Conservation (phyloP, 2,888 invertebrate species). For the Tinea pellionella region DNA sequence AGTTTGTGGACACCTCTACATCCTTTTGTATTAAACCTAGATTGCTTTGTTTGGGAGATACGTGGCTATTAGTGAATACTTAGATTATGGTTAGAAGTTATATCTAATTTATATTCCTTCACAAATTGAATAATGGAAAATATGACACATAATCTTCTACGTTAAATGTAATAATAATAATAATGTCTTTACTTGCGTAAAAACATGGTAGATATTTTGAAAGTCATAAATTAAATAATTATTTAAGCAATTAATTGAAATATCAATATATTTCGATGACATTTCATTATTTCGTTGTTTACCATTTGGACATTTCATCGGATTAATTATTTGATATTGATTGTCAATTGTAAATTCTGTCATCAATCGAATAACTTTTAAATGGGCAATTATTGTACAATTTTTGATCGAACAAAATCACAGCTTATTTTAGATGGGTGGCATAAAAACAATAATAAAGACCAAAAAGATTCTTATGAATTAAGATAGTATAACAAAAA, state of each 20-base stretch:
- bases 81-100: background rate
- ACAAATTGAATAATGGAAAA: background rate
- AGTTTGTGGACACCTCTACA: constrained; percentile 55
- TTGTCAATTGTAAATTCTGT: background rate
- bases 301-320: background rate
- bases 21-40: constrained; percentile 25
- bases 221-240: background rate
- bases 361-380: no score
- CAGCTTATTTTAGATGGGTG: no score
- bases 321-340: background rate
- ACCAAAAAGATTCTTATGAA: no score
- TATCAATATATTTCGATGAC: background rate
- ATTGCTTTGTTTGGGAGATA: constrained; percentile 13
- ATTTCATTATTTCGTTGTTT: background rate
- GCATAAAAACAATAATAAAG: no score
- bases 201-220: no score
- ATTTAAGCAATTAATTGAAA: background rate
- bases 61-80: background rate
- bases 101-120: background rate
- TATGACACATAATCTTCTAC: no score
- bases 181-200: no score
- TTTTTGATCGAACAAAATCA: no score
- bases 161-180: no score
- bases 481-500: no score
- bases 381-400: no score